Percentiles rank a stretch among this genome's conserved stretches.
These are phyloP conservation scores for Drosophila ezoana DNA, from an alignment of 2,888 invertebrate genomes.

Conservation along the genomic window DNA sequence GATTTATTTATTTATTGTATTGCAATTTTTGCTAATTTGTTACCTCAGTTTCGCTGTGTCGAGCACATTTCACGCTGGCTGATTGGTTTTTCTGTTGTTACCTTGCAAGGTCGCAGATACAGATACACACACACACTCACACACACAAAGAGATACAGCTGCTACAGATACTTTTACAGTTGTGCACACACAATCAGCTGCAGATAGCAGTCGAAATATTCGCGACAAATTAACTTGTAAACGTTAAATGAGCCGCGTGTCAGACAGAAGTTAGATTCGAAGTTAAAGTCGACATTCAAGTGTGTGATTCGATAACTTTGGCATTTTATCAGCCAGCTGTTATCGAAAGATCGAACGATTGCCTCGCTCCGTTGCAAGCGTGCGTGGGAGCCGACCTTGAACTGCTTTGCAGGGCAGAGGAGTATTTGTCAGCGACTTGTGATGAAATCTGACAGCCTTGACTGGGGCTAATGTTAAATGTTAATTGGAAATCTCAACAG, in stretches of 20 bases:
- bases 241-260: constrained; percentile 38
- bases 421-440: constrained; percentile 38
- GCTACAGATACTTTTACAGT: constrained; percentile 5
- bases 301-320: constrained; percentile 55
- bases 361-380: background rate
- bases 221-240: constrained; percentile 72
- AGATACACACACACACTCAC: constrained; percentile 33
- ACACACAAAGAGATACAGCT: constrained; percentile 5
- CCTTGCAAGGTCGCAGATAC: constrained; percentile 57
- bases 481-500: constrained; percentile 37
- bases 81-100: constrained; percentile 63
- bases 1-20: constrained; percentile 55
- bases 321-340: constrained; percentile 63
- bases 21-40: constrained; percentile 66
- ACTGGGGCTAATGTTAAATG: constrained; percentile 30
- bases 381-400: constrained; percentile 45
- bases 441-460: constrained; percentile 32
- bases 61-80: constrained; percentile 58
- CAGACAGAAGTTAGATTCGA: background rate
- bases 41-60: constrained; percentile 34
- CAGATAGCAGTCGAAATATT: constrained; percentile 40
- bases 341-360: constrained; percentile 30
- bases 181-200: constrained; percentile 17
- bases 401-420: constrained; percentile 7
- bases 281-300: constrained; percentile 28